A percentile compares a stretch with the other conserved stretches of the same genome.
phyloP scores from a whole-genome alignment of 2,113 vertebrate genomes.

The Genyomyrus donnyi region DNA sequence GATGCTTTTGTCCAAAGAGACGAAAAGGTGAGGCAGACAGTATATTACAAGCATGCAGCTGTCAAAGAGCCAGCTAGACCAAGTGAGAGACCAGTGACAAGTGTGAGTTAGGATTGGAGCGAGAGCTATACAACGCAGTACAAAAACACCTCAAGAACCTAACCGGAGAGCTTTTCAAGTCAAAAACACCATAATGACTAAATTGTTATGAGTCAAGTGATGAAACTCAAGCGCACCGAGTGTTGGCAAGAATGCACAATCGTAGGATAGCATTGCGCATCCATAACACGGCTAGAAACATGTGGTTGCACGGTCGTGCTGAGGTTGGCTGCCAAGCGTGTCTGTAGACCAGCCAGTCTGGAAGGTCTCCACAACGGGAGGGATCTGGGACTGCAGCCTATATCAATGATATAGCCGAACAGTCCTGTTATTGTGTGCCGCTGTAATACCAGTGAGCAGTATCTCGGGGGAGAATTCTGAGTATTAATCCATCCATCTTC shows the following conservation, averaged over 20 bases:
- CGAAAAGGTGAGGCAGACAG: neutral
- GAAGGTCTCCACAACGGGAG: neutral
- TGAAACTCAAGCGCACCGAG: neutral
- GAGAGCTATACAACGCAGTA: neutral
- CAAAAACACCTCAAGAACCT: neutral
- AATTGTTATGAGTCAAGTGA: neutral
- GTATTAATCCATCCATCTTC: neutral
- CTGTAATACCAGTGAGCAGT: neutral
- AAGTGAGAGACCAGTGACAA: neutral
- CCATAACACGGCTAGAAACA: neutral
- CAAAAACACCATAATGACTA: neutral
- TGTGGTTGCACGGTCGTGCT: neutral
- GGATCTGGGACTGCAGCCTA: neutral
- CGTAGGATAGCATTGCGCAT: neutral
- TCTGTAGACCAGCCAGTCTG: neutral
- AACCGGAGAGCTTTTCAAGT: neutral
- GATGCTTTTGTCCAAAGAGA: neutral
- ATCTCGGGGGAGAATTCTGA: neutral
- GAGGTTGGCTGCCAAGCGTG: neutral
- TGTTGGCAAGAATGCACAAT: neutral
- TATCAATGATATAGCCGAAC: neutral
- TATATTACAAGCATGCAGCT: neutral
- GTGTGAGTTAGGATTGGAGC: neutral
- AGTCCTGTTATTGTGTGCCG: neutral
- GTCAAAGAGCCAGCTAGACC: neutral